Conservation (phyloP, 2,113 vertebrate species). For the Ia io region DNA sequence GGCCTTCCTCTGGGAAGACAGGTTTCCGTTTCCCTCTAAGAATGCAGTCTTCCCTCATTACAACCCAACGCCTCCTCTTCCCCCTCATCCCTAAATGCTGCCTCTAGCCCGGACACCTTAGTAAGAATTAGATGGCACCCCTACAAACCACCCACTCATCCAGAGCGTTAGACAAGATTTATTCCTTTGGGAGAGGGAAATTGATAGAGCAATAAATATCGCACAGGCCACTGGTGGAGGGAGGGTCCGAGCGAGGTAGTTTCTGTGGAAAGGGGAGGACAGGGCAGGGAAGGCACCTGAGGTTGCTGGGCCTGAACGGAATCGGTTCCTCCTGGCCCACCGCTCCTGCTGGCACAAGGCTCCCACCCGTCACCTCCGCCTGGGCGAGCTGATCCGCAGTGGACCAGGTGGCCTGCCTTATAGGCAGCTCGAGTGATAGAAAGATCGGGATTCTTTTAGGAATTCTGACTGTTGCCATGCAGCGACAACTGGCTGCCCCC, state of each 20-base stretch:
- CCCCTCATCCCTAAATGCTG: neutral
- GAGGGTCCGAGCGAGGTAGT: slow-evolving; percentile 48
- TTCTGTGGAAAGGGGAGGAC: slow-evolving; percentile 4
- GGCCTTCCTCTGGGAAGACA: neutral
- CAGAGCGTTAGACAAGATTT: slow-evolving; percentile 53
- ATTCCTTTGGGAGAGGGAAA: slow-evolving; percentile 46
- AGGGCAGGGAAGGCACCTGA: slow-evolving; percentile 39
- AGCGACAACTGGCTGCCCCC: neutral
- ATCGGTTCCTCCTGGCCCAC: neutral
- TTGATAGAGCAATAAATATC: slow-evolving; percentile 44
- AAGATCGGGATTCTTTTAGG: neutral
- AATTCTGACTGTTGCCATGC: neutral
- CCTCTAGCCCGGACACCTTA: neutral
- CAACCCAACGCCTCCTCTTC: neutral
- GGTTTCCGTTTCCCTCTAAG: neutral
- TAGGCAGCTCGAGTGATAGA: neutral
- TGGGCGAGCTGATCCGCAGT: neutral
- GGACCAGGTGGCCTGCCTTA: neutral
- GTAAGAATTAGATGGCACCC: neutral
- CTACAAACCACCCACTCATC: neutral
- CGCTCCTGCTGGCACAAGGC: neutral
- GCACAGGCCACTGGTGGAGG: neutral
- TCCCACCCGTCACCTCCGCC: neutral
- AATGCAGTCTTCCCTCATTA: neutral
- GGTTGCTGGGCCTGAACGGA: neutral